Evolutionary conservation across 2,888 invertebrate species (phyloP).

Genomic region (Tetragonula carbonaria): DNA sequence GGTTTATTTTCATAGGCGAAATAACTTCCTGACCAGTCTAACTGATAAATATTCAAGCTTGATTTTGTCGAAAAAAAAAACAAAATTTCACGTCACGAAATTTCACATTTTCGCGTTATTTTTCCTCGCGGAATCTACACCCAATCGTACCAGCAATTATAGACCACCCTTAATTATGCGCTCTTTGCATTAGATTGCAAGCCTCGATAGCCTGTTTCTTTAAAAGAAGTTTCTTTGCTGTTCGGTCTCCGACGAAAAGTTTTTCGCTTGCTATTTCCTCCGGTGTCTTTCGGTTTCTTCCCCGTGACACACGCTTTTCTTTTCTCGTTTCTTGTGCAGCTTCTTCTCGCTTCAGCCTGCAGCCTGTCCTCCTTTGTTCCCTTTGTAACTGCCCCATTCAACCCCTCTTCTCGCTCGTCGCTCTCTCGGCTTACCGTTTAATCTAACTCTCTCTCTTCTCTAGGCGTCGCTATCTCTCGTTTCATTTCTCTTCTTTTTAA

Average conservation of each 20-base stretch:
- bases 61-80: no score
- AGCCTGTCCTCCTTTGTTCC: slow-evolving; percentile 12
- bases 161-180: slow-evolving; percentile 4
- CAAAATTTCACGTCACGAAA: no score
- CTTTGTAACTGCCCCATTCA: slow-evolving; percentile 22
- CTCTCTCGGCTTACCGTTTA: slow-evolving; percentile 29
- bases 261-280: neutral
- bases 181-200: no score
- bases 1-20: no score
- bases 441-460: slow-evolving; percentile 47
- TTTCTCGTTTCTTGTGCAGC: neutral
- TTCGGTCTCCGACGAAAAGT: slow-evolving; percentile 4
- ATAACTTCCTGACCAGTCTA: no score
- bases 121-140: no score
- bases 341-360: neutral
- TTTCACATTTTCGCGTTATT: no score
- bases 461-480: slow-evolving; percentile 39
- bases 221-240: neutral
- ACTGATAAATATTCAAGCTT: no score
- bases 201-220: neutral
- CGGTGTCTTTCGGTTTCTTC: slow-evolving; percentile 7
- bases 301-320: slow-evolving; percentile 7
- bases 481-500: slow-evolving; percentile 30
- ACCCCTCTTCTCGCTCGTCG: neutral
- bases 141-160: no score